Evolutionary conservation across 2,888 invertebrate genomes (phyloP).

Genomic region (Lasius fuliginosus): DNA sequence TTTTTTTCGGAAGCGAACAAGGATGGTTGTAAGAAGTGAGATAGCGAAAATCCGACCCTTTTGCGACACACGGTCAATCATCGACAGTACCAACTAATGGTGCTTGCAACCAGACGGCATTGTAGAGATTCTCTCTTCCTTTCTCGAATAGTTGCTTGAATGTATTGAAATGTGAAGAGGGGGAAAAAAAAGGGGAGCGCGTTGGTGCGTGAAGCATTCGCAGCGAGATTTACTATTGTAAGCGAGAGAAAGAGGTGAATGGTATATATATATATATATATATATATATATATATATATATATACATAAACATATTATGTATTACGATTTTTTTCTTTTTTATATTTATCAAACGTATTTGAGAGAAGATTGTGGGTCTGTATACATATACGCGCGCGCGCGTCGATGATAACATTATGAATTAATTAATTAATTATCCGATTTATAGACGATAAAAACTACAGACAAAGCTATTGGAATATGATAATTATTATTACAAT

Average conservation of each 20-base stretch:
- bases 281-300: constrained; percentile 75
- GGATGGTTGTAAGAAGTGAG: background rate
- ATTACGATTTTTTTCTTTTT: constrained; percentile 73
- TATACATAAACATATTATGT: constrained; percentile 75
- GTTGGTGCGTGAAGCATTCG: constrained; percentile 78
- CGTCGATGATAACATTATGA: constrained; percentile 67
- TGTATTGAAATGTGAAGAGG: background rate
- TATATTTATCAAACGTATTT: constrained; percentile 72
- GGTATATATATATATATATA: constrained; percentile 76
- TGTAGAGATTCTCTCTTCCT: constrained; percentile 32
- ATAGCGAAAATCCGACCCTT: constrained; percentile 3
- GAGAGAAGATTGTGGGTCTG: constrained; percentile 64
- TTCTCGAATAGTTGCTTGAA: constrained; percentile 36
- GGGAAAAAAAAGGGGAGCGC: constrained; percentile 21
- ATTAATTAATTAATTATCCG: constrained; percentile 74
- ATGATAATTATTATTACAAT: constrained; percentile 76
- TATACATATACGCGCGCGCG: constrained; percentile 47
- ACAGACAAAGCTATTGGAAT: constrained; percentile 75
- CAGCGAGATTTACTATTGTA: constrained; percentile 80
- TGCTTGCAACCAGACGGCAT: constrained; percentile 13
- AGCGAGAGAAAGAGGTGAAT: constrained; percentile 73
- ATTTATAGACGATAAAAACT: constrained; percentile 70
- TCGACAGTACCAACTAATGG: constrained; percentile 29
- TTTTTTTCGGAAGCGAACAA: background rate
- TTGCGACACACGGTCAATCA: background rate